phyloP scores from a whole-genome alignment of 2,888 invertebrate genomes.

The Ecdyonurus torrentis region DNA sequence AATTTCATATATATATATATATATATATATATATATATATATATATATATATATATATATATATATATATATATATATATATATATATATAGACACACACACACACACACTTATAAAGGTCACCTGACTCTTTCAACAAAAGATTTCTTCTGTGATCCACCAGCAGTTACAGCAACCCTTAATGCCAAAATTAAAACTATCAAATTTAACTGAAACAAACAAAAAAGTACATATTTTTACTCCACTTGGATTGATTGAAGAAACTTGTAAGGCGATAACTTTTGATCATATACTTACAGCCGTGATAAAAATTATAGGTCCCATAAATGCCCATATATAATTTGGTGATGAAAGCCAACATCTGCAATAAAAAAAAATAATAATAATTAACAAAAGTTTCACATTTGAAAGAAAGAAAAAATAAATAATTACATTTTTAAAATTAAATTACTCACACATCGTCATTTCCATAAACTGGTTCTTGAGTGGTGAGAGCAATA shows the following conservation, averaged over 20 bases:
- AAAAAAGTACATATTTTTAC: not conserved
- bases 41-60: not conserved
- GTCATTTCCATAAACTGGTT: constrained; percentile 14
- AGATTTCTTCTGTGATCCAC: constrained; percentile 1
- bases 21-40: not conserved
- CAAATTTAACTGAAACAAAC: constrained; percentile 5
- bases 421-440: not conserved
- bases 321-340: constrained; percentile 18
- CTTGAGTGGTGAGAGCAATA: constrained; percentile 9
- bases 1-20: not conserved
- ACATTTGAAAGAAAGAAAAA: not conserved
- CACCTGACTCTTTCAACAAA: not conserved
- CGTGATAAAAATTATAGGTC: constrained; percentile 16
- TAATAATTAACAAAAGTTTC: too few species aligned
- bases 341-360: constrained; percentile 18
- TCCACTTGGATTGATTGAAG: not conserved
- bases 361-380: constrained; percentile 10
- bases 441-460: constrained; percentile 14
- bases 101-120: too few species aligned
- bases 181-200: constrained; percentile 10
- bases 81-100: too few species aligned
- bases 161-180: constrained; percentile 9
- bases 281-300: constrained; percentile 12
- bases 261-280: not conserved
- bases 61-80: too few species aligned